Percentiles rank a stretch among this genome's conserved stretches.
These are phyloP conservation scores for Lepidothrix coronata DNA, from an alignment of 2,113 vertebrate species.

Conservation along the genomic window DNA sequence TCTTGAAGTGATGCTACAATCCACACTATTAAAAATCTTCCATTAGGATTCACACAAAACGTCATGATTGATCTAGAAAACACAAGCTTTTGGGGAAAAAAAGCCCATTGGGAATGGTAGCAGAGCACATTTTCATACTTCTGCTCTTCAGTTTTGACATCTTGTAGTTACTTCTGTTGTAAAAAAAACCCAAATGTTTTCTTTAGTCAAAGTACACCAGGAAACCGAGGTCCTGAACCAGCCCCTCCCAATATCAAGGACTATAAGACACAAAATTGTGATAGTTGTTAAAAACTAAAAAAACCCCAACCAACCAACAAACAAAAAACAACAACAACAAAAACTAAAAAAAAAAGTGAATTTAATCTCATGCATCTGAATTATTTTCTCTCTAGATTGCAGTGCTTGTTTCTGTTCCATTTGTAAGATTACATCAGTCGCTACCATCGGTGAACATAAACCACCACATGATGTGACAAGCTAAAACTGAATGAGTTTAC, in stretches of 20 bases:
- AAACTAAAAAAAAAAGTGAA: not conserved
- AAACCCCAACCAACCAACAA: too few species aligned
- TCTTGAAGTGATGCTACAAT: not conserved
- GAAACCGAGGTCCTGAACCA: not conserved
- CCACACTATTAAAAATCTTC: not conserved
- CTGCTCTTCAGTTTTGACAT: not conserved
- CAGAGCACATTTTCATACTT: not conserved
- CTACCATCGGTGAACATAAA: not conserved
- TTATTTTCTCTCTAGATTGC: not conserved
- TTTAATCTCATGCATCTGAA: not conserved
- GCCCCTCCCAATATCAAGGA: not conserved
- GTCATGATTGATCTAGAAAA: not conserved
- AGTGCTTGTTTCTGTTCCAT: not conserved
- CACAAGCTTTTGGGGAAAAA: not conserved
- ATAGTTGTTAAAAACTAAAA: not conserved
- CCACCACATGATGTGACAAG: rapidly evolving
- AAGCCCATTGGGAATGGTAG: not conserved
- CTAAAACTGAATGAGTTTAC: rapidly evolving
- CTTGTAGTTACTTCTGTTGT: not conserved
- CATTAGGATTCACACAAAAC: not conserved
- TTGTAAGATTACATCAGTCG: not conserved
- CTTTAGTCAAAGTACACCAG: not conserved
- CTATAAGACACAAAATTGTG: not conserved
- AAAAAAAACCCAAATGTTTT: not conserved
- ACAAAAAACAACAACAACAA: not conserved